Evolutionary conservation across 2,113 vertebrate species (phyloP).

Genomic region (Pogonocichla stellata): DNA sequence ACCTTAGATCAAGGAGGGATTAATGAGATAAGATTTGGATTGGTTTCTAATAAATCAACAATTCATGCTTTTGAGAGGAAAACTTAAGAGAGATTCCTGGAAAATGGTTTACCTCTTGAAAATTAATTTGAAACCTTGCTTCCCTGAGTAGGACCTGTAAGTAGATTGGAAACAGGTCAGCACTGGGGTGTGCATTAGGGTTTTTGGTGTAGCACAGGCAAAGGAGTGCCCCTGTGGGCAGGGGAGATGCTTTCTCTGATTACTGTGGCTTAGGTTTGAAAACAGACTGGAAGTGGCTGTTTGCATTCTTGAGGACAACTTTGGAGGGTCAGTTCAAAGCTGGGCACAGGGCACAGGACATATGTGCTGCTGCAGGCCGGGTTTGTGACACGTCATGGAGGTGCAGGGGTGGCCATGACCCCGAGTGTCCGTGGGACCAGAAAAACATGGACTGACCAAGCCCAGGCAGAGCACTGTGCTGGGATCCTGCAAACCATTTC

Average conservation of each 20-base stretch:
- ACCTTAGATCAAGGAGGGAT: background rate
- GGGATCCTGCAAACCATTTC: background rate
- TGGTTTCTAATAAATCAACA: background rate
- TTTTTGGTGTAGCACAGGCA: background rate
- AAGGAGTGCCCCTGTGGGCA: background rate
- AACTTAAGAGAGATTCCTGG: background rate
- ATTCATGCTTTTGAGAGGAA: background rate
- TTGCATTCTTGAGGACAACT: background rate
- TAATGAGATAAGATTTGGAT: background rate
- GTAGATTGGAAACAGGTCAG: background rate
- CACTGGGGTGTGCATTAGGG: fast-evolving
- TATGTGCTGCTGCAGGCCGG: fast-evolving
- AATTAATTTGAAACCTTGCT: background rate
- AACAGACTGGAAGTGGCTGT: background rate
- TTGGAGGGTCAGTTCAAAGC: background rate
- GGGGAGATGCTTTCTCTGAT: background rate
- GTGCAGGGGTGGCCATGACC: background rate
- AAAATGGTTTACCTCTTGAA: background rate
- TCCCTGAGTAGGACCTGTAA: background rate
- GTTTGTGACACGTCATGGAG: fast-evolving
- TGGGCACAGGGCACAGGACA: background rate
- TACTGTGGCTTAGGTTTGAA: background rate
- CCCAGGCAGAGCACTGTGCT: fast-evolving
- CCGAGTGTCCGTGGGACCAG: background rate
- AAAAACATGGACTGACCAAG: background rate